These are phyloP conservation scores for Asobara japonica DNA, from an alignment of 1,140 invertebrate genomes.

Conservation along the genomic window DNA sequence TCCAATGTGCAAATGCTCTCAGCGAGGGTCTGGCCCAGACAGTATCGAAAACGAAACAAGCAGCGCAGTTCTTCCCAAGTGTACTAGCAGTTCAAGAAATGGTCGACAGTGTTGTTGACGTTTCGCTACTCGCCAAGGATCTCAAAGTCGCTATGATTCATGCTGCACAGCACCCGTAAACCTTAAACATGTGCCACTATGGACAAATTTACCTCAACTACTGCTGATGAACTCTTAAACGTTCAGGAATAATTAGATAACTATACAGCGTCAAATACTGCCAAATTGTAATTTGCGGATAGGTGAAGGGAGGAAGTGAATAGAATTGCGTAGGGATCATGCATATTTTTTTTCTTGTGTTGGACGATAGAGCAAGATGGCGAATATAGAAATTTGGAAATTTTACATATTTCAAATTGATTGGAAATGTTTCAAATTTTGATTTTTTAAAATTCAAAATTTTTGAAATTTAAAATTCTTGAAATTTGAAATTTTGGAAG, in stretches of 20 bases:
- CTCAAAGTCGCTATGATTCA: conserved; percentile 71
- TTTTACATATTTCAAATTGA: too few species aligned
- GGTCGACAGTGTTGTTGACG: conserved; percentile 88
- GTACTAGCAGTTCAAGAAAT: conserved; percentile 91
- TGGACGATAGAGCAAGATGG: too few species aligned
- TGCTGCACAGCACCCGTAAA: conserved; percentile 55
- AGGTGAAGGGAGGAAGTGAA: conserved; percentile 35
- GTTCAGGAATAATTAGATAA: conserved; percentile 8
- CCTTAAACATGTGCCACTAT: conserved; percentile 30
- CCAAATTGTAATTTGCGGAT: conserved; percentile 48
- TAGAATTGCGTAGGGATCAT: too few species aligned
- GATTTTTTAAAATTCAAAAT: too few species aligned
- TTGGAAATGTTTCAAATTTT: too few species aligned
- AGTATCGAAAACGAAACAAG: conserved; percentile 88
- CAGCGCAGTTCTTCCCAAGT: conserved; percentile 90
- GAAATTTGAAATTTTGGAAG: too few species aligned
- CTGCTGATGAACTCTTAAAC: conserved; percentile 18
- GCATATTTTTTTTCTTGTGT: too few species aligned
- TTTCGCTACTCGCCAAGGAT: conserved; percentile 80
- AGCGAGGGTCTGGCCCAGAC: conserved; percentile 86
- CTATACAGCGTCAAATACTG: conserved; percentile 40
- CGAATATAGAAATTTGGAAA: too few species aligned
- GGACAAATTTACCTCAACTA: conserved; percentile 31
- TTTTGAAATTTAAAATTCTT: too few species aligned
- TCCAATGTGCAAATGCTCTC: conserved; percentile 83